Percentiles rank a stretch among this genome's conserved stretches.
Evolutionary conservation across 2,888 invertebrate species (phyloP).

Genomic region (Eristalinus sepulchralis): DNA sequence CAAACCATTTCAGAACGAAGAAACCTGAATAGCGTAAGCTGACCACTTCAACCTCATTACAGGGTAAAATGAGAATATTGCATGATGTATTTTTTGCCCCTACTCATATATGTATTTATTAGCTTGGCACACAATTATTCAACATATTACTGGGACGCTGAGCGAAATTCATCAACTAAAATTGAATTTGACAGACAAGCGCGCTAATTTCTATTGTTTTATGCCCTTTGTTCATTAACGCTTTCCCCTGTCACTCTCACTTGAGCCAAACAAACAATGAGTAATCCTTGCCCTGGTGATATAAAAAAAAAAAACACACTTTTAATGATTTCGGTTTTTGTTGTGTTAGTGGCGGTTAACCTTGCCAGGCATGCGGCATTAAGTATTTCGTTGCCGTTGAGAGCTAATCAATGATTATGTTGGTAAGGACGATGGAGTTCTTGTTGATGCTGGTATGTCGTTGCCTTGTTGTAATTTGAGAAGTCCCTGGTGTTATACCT

Average conservation of each 20-base stretch:
- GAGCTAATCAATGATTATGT: constrained; percentile 68
- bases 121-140: constrained; percentile 46
- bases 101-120: constrained; percentile 56
- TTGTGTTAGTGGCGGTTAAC: constrained; percentile 6
- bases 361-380: neutral
- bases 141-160: constrained; percentile 45
- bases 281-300: constrained; percentile 29
- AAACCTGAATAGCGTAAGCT: constrained; percentile 45
- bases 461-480: constrained; percentile 60
- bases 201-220: constrained; percentile 73
- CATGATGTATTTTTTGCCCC: constrained; percentile 1
- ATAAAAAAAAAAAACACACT: constrained; percentile 15
- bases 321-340: constrained; percentile 3
- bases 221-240: constrained; percentile 64
- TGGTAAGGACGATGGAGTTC: constrained; percentile 22
- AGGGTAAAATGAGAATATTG: neutral
- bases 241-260: constrained; percentile 57
- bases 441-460: constrained; percentile 21
- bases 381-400: constrained; percentile 24
- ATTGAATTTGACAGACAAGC: constrained; percentile 74
- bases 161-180: constrained; percentile 62
- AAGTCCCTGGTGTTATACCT: constrained; percentile 63
- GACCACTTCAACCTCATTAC: constrained; percentile 53
- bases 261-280: constrained; percentile 44
- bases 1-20: neutral